These are phyloP conservation scores for Tilapia sparmanii DNA, from an alignment of 2,113 vertebrate genomes.

Conservation along the genomic window DNA sequence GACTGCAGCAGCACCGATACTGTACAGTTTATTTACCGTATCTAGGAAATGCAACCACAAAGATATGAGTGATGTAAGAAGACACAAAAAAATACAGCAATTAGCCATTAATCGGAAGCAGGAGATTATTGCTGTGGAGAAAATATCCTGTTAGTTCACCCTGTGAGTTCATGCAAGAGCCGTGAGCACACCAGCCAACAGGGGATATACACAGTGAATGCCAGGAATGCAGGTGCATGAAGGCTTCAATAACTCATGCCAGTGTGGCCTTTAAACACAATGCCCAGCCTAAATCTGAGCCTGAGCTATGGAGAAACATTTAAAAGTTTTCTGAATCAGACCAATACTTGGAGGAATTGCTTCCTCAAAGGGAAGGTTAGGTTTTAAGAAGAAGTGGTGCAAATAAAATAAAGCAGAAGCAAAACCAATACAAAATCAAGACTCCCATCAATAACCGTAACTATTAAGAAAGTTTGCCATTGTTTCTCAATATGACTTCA, in stretches of 20 bases:
- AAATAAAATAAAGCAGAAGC: conserved; percentile 7
- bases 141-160: conserved; percentile 68
- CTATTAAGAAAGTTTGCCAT: background rate
- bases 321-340: background rate
- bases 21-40: background rate
- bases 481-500: background rate
- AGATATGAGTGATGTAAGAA: background rate
- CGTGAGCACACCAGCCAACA: conserved; percentile 33
- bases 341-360: background rate
- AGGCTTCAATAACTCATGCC: conserved; percentile 48
- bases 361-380: background rate
- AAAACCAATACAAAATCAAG: background rate
- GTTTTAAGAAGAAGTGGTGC: background rate
- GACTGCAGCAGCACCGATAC: background rate
- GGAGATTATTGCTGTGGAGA: conserved; percentile 2
- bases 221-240: conserved; percentile 64
- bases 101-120: conserved; percentile 24
- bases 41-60: background rate
- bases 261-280: conserved; percentile 28
- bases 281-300: conserved; percentile 19
- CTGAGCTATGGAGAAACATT: background rate
- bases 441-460: background rate
- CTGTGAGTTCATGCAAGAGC: background rate
- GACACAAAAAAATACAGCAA: conserved; percentile 36
- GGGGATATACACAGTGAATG: conserved; percentile 55